These are phyloP conservation scores for Hiodon tergisus DNA, from an alignment of 2,113 vertebrate genomes.

Conservation along the genomic window DNA sequence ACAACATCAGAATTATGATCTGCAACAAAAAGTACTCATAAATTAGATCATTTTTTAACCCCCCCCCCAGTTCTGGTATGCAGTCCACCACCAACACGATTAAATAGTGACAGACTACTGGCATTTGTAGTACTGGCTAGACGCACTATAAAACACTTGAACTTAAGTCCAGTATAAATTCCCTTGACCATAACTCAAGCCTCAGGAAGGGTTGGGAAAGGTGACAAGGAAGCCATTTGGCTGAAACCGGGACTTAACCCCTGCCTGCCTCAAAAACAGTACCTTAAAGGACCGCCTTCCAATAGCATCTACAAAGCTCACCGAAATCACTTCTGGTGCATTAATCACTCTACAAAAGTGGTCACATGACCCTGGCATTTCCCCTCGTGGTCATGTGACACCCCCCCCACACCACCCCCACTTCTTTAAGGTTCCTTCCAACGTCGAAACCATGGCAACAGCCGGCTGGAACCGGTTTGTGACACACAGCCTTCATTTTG, in stretches of 20 bases:
- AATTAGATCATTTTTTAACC: too few relatives aligned
- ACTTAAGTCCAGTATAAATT: not conserved
- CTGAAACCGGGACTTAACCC: not conserved
- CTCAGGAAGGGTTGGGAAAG: not conserved
- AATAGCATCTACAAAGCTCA: conserved; percentile 42
- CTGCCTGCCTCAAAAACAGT: not conserved
- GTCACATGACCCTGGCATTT: conserved; percentile 77
- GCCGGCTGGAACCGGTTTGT: conserved; percentile 79
- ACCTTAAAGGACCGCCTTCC: not conserved
- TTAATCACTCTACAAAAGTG: conserved; percentile 59
- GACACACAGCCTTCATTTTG: conserved; percentile 85
- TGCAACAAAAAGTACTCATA: too few relatives aligned
- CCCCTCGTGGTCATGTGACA: conserved; percentile 72
- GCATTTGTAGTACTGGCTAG: not conserved
- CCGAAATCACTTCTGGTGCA: conserved; percentile 61
- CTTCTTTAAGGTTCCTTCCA: conserved; percentile 70
- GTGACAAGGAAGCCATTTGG: not conserved
- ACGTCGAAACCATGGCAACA: conserved; percentile 82
- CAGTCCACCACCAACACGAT: too few relatives aligned
- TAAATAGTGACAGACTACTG: too few relatives aligned
- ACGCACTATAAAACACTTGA: not conserved
- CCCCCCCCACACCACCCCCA: conserved; percentile 53
- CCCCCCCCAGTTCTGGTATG: too few relatives aligned
- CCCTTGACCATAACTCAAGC: not conserved
- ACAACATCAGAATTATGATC: too few relatives aligned